phyloP scores from a whole-genome alignment of 2,797 vertebrate species.

The Crenuchus spilurus region DNA sequence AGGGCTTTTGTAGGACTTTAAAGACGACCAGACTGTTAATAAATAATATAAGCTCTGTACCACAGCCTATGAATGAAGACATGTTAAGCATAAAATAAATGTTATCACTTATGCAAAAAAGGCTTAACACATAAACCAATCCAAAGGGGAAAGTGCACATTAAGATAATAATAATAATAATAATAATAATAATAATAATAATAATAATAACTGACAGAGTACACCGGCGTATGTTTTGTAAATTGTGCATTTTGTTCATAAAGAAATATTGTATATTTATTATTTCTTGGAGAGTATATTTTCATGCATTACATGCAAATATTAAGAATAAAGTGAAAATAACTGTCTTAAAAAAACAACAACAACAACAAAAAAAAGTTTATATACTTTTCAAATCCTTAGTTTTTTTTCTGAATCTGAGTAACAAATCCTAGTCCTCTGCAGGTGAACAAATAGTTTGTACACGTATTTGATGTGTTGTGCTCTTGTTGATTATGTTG shows the following conservation, averaged over 20 bases:
- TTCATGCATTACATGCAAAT: constrained; percentile 83
- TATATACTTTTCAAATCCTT: too few species aligned
- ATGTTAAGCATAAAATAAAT: constrained; percentile 11
- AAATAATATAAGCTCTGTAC: neutral
- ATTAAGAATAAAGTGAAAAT: constrained; percentile 60
- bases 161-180: constrained; percentile 40
- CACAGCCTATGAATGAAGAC: constrained; percentile 7
- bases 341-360: too few species aligned
- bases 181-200: constrained; percentile 67
- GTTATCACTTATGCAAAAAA: constrained; percentile 9
- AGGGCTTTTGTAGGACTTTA: neutral
- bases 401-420: too few species aligned
- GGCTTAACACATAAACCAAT: constrained; percentile 16
- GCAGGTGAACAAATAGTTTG: too few species aligned
- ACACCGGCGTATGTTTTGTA: constrained; percentile 91
- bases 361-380: too few species aligned
- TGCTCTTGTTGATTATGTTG: too few species aligned
- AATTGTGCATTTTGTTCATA: constrained; percentile 96
- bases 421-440: too few species aligned
- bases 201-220: constrained; percentile 66
- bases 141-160: neutral
- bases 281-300: constrained; percentile 92
- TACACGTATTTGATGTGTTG: too few species aligned
- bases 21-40: constrained; percentile 1
- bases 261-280: constrained; percentile 98